A percentile compares a stretch with the other conserved stretches of the same genome.
Evolutionary conservation across 2,113 vertebrate species (phyloP).

Genomic region (Alethe castanea): DNA sequence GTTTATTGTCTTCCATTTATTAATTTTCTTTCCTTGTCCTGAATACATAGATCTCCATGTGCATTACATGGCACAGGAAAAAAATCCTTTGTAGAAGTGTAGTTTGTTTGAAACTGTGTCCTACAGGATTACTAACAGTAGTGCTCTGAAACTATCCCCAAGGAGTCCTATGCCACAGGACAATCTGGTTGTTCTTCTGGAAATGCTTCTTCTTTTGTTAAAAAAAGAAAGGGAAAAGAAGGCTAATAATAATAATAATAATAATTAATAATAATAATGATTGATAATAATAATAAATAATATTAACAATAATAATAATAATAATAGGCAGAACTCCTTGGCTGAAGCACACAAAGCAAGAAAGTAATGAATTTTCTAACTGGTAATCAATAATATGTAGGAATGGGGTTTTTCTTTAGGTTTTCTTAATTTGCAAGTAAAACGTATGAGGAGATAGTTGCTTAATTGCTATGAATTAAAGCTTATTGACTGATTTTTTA

Average conservation of each 20-base stretch:
- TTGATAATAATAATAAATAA: neutral
- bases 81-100: conserved; percentile 14
- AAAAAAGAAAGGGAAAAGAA: neutral
- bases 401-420: conserved; percentile 40
- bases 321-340: neutral
- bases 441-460: conserved; percentile 21
- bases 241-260: neutral
- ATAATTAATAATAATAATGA: neutral
- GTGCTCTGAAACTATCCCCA: conserved; percentile 51
- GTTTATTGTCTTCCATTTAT: conserved; percentile 5
- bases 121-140: conserved; percentile 56
- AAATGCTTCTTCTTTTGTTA: conserved; percentile 45
- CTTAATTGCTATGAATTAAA: conserved; percentile 57
- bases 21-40: neutral
- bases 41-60: neutral
- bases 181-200: conserved; percentile 61
- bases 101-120: conserved; percentile 66
- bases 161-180: conserved; percentile 43
- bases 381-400: conserved; percentile 59
- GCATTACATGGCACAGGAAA: neutral
- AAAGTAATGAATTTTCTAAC: conserved; percentile 52
- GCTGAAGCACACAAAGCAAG: conserved; percentile 25
- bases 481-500: conserved; percentile 42
- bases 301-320: neutral
- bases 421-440: conserved; percentile 65